These are phyloP conservation scores for Patagioenas fasciata DNA, from an alignment of 2,113 vertebrate genomes.

Conservation along the genomic window DNA sequence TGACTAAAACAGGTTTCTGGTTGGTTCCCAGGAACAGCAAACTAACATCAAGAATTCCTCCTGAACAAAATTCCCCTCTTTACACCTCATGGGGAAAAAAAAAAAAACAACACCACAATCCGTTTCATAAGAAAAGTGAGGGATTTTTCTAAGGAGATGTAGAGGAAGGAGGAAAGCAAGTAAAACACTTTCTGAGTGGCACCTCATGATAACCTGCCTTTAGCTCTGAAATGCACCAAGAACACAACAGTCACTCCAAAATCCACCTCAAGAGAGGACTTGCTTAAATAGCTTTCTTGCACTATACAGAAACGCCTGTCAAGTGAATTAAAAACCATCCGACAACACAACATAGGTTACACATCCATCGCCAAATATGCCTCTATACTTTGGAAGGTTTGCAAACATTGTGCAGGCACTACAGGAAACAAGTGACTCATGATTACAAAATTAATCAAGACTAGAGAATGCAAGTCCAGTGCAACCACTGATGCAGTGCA, in stretches of 20 bases:
- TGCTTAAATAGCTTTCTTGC: background rate
- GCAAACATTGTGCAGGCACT: background rate
- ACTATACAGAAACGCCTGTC: background rate
- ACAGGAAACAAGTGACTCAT: background rate
- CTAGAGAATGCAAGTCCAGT: background rate
- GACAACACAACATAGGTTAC: background rate
- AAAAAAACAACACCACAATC: background rate
- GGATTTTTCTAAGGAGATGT: background rate
- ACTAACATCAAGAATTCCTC: background rate
- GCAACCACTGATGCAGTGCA: background rate
- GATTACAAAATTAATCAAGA: background rate
- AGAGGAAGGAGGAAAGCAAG: background rate
- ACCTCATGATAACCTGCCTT: background rate
- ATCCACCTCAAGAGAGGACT: background rate
- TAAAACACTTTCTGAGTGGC: background rate
- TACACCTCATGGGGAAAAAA: background rate
- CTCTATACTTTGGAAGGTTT: background rate
- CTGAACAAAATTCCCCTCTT: background rate
- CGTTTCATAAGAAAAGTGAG: background rate
- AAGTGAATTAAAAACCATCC: background rate
- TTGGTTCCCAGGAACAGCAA: background rate
- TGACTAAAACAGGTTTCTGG: background rate
- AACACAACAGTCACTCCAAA: conserved; percentile 2
- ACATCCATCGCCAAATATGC: background rate
- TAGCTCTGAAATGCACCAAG: background rate